Percentiles rank a stretch among this genome's conserved stretches.
Evolutionary conservation across 2,888 invertebrate genomes (phyloP).

Genomic region (Chloroclystis v-ata): DNA sequence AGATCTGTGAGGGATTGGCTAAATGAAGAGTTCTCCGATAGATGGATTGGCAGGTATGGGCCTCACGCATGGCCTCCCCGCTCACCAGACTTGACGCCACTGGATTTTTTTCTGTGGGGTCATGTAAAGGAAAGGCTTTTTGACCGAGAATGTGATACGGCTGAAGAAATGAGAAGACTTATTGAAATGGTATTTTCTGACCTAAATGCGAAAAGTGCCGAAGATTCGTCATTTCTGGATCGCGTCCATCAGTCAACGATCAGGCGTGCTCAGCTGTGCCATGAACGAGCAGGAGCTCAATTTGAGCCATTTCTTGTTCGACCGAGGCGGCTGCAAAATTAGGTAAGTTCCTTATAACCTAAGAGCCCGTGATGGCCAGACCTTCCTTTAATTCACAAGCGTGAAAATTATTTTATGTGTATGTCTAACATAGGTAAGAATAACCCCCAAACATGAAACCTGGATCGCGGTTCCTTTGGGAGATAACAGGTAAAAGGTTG

Average conservation of each 20-base stretch:
- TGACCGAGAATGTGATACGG: conserved; percentile 4
- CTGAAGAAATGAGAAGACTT: conserved; percentile 3
- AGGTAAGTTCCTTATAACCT: no score
- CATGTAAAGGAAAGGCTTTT: conserved; percentile 5
- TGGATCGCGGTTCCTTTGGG: no score
- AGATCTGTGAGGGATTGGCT: background rate
- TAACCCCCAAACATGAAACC: no score
- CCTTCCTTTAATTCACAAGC: no score
- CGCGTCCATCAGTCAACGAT: conserved; percentile 1
- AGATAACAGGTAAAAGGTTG: no score
- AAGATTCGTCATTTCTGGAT: conserved; percentile 1
- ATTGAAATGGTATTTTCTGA: conserved; percentile 1
- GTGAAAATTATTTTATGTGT: no score
- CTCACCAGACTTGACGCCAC: background rate
- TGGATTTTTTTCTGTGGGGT: conserved; percentile 10
- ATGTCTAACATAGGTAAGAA: no score
- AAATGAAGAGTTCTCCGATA: background rate
- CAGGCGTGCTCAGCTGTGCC: conserved; percentile 2
- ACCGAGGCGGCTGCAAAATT: no score
- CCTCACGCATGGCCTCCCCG: background rate
- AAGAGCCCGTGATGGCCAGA: no score
- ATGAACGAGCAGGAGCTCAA: background rate
- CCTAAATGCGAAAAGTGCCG: no score
- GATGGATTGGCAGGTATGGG: background rate
- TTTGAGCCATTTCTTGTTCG: background rate